phyloP scores from a whole-genome alignment of 2,113 vertebrate species.

The Larimichthys polyactis region DNA sequence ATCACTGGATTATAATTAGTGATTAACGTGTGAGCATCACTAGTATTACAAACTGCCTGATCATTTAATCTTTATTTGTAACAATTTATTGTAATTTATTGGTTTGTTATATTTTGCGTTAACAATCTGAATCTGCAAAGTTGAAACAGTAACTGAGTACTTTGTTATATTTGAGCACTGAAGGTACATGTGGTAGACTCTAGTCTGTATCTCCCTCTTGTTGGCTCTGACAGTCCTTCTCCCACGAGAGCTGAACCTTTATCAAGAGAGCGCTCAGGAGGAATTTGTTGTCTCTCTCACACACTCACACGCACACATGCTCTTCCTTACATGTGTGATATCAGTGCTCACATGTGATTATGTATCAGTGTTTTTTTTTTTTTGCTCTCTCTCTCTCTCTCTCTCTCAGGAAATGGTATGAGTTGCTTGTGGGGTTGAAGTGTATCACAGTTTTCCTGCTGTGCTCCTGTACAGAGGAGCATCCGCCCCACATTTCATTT shows the following conservation, averaged over 20 bases:
- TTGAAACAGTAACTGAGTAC: not conserved
- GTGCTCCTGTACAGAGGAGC: slow-evolving; percentile 2
- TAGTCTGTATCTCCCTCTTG: slow-evolving; percentile 10
- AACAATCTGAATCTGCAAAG: not conserved
- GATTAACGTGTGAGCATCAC: not conserved
- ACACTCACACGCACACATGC: not conserved
- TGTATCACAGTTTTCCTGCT: slow-evolving; percentile 21
- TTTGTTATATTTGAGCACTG: not conserved
- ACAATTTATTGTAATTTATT: not conserved
- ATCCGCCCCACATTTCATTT: not conserved
- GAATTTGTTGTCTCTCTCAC: slow-evolving; percentile 17
- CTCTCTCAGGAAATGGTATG: not conserved
- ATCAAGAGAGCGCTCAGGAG: slow-evolving; percentile 32
- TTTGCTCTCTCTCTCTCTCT: not conserved
- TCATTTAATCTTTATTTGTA: not conserved
- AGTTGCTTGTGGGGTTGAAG: not conserved
- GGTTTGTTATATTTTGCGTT: not conserved
- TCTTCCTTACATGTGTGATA: slow-evolving; percentile 1
- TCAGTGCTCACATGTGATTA: slow-evolving; percentile 27
- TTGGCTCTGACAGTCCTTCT: slow-evolving; percentile 17
- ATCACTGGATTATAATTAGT: not conserved
- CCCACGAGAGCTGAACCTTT: slow-evolving; percentile 25
- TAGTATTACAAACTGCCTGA: not conserved
- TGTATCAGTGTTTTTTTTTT: not conserved
- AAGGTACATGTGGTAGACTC: slow-evolving; percentile 11